A percentile compares a stretch with the other conserved stretches of the same genome.
These are phyloP conservation scores for Phortica okadai DNA, from an alignment of 2,888 invertebrate species.

Conservation along the genomic window DNA sequence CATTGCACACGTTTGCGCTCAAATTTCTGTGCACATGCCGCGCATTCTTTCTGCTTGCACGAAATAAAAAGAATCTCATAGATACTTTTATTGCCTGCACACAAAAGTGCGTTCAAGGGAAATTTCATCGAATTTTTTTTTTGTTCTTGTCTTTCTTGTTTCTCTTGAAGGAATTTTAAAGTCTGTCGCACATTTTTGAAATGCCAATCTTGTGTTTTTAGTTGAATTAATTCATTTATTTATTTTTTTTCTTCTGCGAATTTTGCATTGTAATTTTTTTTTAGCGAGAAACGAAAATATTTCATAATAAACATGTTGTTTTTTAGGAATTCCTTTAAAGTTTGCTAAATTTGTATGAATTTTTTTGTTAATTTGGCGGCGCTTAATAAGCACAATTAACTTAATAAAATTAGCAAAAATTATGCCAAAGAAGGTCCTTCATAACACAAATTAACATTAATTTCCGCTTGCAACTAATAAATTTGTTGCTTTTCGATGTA, in stretches of 20 bases:
- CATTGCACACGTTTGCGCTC: constrained; percentile 8
- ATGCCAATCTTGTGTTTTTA: constrained; percentile 60
- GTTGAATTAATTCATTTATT: constrained; percentile 3
- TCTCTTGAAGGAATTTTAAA: constrained; percentile 40
- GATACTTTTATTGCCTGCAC: constrained; percentile 7
- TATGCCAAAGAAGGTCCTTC: no score
- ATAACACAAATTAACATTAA: no score
- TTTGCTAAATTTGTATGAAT: no score
- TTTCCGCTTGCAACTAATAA: no score
- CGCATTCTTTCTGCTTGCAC: neutral
- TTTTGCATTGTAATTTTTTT: neutral
- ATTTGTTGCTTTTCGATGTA: no score
- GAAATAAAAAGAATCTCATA: constrained; percentile 19
- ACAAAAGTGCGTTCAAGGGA: neutral
- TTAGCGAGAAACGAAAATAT: neutral
- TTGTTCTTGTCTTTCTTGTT: neutral
- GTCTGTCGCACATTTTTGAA: constrained; percentile 61
- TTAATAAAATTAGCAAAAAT: no score
- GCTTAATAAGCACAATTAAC: no score
- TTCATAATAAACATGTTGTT: neutral
- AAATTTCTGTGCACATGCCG: constrained; percentile 20
- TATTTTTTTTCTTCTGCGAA: neutral
- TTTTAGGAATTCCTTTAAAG: no score
- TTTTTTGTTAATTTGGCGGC: no score
- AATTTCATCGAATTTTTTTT: neutral